A percentile compares a stretch with the other conserved stretches of the same genome.
These are phyloP conservation scores for Decapterus maruadsi DNA, from an alignment of 2,797 vertebrate species.

Conservation along the genomic window DNA sequence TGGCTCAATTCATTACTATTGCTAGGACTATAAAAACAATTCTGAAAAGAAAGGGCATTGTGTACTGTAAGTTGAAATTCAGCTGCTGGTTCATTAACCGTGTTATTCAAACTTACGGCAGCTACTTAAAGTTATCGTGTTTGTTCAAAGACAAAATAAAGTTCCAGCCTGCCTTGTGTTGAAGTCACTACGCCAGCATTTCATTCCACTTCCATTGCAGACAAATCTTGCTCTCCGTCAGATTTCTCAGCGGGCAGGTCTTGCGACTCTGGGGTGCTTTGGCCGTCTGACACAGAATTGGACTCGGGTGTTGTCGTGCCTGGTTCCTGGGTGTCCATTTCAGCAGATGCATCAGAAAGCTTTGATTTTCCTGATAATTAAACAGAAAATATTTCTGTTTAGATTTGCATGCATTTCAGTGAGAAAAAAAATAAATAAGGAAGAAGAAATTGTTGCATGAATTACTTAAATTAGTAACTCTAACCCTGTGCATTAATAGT, in stretches of 20 bases:
- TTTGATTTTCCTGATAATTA: slow-evolving; percentile 63
- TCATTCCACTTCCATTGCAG: slow-evolving; percentile 92
- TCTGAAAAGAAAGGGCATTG: slow-evolving; percentile 52
- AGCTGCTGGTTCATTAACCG: slow-evolving; percentile 26
- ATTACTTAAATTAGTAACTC: not conserved
- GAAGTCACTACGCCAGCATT: slow-evolving; percentile 35
- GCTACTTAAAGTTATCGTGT: slow-evolving; percentile 49
- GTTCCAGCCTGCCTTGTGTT: slow-evolving; percentile 32
- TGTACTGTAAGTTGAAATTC: slow-evolving; percentile 47
- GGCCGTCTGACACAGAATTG: slow-evolving; percentile 62
- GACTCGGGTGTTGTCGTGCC: slow-evolving; percentile 46
- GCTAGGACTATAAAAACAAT: slow-evolving; percentile 62
- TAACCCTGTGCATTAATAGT: not conserved
- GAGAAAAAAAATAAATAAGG: not conserved
- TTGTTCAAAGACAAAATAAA: slow-evolving; percentile 38
- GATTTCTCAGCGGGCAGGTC: slow-evolving; percentile 77
- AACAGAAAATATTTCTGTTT: slow-evolving; percentile 18
- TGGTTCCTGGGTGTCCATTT: slow-evolving; percentile 59
- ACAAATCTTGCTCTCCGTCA: slow-evolving; percentile 87
- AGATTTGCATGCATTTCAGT: slow-evolving; percentile 17
- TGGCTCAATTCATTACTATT: slow-evolving; percentile 37
- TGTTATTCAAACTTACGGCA: slow-evolving; percentile 42
- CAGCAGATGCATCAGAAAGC: slow-evolving; percentile 52
- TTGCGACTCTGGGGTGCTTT: slow-evolving; percentile 65
- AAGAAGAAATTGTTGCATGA: not conserved